These are phyloP conservation scores for Oreamnos americanus DNA, from an alignment of 2,113 vertebrate genomes.

Conservation along the genomic window DNA sequence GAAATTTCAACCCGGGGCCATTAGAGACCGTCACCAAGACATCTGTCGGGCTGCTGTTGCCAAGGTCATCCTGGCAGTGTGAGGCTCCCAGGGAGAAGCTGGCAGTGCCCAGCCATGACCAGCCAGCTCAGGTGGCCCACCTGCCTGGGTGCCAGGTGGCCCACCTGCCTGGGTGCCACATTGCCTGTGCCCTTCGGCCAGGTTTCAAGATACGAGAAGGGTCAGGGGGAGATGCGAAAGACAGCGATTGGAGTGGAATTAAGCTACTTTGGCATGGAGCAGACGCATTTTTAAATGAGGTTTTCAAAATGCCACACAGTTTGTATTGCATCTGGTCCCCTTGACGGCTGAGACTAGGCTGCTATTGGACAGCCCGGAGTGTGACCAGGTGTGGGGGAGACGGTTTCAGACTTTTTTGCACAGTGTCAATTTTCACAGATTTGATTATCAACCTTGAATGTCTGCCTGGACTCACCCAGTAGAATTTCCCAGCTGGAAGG, in stretches of 20 bases:
- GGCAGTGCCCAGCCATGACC: background rate
- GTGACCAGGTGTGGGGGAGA: background rate
- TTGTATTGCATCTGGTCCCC: accelerated
- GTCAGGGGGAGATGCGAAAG: background rate
- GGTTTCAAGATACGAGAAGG: background rate
- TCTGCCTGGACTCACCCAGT: background rate
- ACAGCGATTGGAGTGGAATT: background rate
- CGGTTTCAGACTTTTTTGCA: background rate
- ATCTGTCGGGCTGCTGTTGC: conserved; percentile 61
- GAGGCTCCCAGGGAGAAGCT: conserved; percentile 24
- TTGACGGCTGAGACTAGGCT: accelerated
- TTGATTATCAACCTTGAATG: background rate
- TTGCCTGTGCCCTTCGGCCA: background rate
- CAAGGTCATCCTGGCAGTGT: conserved; percentile 72
- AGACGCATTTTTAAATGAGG: background rate
- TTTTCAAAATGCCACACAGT: background rate
- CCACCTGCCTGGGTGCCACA: accelerated
- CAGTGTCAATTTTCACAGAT: background rate
- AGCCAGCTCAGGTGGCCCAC: background rate
- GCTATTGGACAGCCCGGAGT: background rate
- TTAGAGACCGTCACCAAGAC: conserved; percentile 68
- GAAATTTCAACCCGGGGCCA: conserved; percentile 41
- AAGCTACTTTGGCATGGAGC: background rate
- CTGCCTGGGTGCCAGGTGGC: background rate
- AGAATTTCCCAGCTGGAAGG: background rate